phyloP scores from a whole-genome alignment of 2,113 vertebrate genomes.

The Neomonachus schauinslandi region DNA sequence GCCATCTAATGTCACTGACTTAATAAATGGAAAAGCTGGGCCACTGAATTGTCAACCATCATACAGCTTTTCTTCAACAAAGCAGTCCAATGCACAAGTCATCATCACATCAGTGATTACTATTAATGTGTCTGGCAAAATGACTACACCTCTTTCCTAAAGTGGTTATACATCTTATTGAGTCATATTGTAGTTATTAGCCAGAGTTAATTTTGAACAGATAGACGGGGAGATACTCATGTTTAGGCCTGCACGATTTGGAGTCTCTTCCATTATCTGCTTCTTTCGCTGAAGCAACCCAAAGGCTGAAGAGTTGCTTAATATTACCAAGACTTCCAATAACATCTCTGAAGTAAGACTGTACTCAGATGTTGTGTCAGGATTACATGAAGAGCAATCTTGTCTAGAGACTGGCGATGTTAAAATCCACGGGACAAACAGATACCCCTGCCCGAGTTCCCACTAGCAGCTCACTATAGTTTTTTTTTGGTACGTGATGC shows the following conservation, averaged over 20 bases:
- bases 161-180: slow-evolving; percentile 71
- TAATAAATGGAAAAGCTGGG: slow-evolving; percentile 39
- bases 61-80: not conserved
- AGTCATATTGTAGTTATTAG: slow-evolving; percentile 76
- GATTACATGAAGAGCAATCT: slow-evolving; percentile 3
- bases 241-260: slow-evolving; percentile 64
- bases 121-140: slow-evolving; percentile 70
- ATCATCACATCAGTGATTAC: slow-evolving; percentile 56
- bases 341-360: slow-evolving; percentile 17
- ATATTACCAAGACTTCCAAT: slow-evolving; percentile 57
- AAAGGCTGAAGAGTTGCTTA: slow-evolving; percentile 56
- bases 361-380: not conserved
- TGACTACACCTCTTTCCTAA: slow-evolving; percentile 67
- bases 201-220: slow-evolving; percentile 73
- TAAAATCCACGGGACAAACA: not conserved
- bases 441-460: not conserved
- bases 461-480: not conserved
- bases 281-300: slow-evolving; percentile 70
- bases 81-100: slow-evolving; percentile 57
- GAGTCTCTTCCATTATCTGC: slow-evolving; percentile 70
- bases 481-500: not conserved
- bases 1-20: slow-evolving; percentile 1
- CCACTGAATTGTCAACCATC: slow-evolving; percentile 10
- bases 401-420: not conserved
- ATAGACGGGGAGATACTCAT: slow-evolving; percentile 72